A percentile compares a stretch with the other conserved stretches of the same genome.
These are phyloP conservation scores for Odontocerum albicorne DNA, from an alignment of 2,888 invertebrate genomes.

Conservation along the genomic window DNA sequence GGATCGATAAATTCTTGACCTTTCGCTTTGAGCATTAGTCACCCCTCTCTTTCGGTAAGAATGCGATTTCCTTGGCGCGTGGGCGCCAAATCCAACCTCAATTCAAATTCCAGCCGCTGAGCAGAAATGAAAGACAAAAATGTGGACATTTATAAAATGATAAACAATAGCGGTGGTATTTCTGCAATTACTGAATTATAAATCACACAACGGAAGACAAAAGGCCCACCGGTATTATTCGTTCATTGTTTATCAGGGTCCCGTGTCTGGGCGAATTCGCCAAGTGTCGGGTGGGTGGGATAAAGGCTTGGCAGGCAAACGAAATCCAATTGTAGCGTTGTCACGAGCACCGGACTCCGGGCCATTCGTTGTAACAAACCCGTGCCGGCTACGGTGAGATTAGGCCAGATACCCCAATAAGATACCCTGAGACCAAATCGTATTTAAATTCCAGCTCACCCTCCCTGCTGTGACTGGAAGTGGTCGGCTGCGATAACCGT, in stretches of 20 bases:
- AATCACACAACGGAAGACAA: conserved; percentile 25
- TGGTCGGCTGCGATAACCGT: background rate
- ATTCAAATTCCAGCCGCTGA: conserved; percentile 4
- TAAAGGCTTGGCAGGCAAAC: conserved; percentile 17
- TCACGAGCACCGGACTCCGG: conserved; percentile 26
- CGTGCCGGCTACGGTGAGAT: conserved; percentile 22
- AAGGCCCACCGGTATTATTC: conserved; percentile 24
- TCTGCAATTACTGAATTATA: conserved; percentile 26
- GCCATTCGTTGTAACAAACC: conserved; percentile 14
- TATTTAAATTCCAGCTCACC: conserved; percentile 19
- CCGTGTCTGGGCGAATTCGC: conserved; percentile 6
- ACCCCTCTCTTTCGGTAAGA: too few relatives aligned
- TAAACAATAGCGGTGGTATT: conserved; percentile 23
- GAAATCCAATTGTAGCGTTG: conserved; percentile 34
- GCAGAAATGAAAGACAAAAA: conserved; percentile 14
- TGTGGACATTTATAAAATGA: conserved; percentile 19
- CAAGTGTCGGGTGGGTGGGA: conserved; percentile 9
- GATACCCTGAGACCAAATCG: conserved; percentile 18
- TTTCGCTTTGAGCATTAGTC: too few relatives aligned
- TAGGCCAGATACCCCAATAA: conserved; percentile 29
- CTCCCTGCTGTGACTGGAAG: background rate
- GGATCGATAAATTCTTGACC: too few relatives aligned
- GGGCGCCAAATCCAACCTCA: too few relatives aligned
- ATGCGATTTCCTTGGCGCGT: too few relatives aligned
- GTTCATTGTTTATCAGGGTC: conserved; percentile 26